Conservation (phyloP, 2,888 invertebrate species). For the Idaea aversata region DNA sequence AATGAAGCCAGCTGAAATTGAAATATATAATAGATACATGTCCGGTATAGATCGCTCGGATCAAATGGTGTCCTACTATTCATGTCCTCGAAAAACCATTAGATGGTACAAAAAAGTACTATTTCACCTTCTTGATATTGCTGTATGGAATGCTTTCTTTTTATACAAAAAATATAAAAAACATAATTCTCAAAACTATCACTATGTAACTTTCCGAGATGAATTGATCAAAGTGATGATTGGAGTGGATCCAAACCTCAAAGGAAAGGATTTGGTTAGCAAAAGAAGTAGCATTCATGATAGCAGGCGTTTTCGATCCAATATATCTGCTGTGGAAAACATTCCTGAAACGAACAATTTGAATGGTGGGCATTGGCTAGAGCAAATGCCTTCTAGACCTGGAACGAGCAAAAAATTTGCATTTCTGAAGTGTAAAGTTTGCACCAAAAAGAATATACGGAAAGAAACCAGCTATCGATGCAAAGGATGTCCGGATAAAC, state of each 20-base stretch:
- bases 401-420: constrained; percentile 11
- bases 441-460: constrained; percentile 15
- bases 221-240: constrained; percentile 9
- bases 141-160: constrained; percentile 6
- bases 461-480: constrained; percentile 17
- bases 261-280: constrained; percentile 7
- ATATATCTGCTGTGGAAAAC: constrained; percentile 3
- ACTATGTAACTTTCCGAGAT: constrained; percentile 11
- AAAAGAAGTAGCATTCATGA: constrained; percentile 15
- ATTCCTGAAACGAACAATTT: background rate
- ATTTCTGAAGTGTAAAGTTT: constrained; percentile 12
- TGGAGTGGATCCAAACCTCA: constrained; percentile 2
- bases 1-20: constrained; percentile 15
- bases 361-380: constrained; percentile 13
- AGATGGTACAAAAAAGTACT: constrained; percentile 23
- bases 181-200: constrained; percentile 8
- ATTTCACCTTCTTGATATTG: constrained; percentile 9
- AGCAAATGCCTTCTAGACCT: constrained; percentile 12
- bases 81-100: constrained; percentile 19
- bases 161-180: constrained; percentile 10
- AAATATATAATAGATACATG: constrained; percentile 17
- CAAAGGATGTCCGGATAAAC: constrained; percentile 15
- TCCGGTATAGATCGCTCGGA: constrained; percentile 19
- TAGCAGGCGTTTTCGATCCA: constrained; percentile 10
- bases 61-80: constrained; percentile 18